phyloP scores from a whole-genome alignment of 2,113 vertebrate genomes.

The Psophia crepitans region DNA sequence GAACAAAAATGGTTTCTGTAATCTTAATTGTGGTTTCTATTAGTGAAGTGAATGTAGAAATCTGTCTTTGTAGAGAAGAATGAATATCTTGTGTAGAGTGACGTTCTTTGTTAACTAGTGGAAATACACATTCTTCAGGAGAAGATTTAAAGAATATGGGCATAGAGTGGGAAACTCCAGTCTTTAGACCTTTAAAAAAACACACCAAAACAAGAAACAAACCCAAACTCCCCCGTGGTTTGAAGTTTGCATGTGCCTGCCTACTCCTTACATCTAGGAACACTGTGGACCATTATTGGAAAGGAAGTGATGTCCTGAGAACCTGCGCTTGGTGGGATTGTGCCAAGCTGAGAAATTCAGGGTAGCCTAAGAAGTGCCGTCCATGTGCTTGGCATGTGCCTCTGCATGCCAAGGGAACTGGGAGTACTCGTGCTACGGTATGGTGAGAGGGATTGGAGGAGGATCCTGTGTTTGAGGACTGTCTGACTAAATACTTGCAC shows the following conservation, averaged over 20 bases:
- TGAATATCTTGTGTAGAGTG: neutral
- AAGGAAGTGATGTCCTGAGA: neutral
- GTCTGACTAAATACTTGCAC: neutral
- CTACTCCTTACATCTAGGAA: neutral
- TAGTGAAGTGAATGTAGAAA: neutral
- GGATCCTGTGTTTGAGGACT: neutral
- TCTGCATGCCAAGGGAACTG: neutral
- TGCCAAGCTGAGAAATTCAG: neutral
- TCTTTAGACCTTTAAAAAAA: neutral
- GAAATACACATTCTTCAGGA: neutral
- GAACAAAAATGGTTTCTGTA: neutral
- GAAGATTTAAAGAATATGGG: neutral
- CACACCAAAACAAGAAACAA: neutral
- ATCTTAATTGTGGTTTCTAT: neutral
- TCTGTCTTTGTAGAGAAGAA: neutral
- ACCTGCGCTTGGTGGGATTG: neutral
- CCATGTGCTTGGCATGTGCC: neutral
- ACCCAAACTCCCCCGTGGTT: neutral
- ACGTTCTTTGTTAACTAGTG: neutral
- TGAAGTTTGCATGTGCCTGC: neutral
- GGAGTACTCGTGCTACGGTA: neutral
- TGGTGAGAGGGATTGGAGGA: neutral
- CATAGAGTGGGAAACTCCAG: neutral
- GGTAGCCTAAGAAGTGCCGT: neutral
- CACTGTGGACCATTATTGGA: neutral